Percentiles rank a stretch among this genome's conserved stretches.
These are phyloP conservation scores for Ooceraea biroi DNA, from an alignment of 1,140 invertebrate species.

Conservation along the genomic window DNA sequence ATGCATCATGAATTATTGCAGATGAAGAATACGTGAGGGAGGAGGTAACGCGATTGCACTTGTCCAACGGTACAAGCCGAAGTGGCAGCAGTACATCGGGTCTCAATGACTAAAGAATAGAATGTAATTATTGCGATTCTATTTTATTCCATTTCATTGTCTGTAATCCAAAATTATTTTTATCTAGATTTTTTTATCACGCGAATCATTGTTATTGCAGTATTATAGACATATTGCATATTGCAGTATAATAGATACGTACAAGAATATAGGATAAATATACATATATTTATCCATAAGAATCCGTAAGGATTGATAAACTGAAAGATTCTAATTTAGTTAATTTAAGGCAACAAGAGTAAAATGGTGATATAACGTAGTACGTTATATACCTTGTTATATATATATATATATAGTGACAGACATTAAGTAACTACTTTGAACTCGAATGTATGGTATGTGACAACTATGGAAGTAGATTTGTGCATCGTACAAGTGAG, in stretches of 20 bases:
- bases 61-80: slow-evolving; percentile 42
- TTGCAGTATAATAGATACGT: too few species aligned
- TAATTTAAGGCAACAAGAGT: too few species aligned
- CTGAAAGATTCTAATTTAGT: too few species aligned
- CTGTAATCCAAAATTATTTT: background rate
- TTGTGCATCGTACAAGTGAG: background rate
- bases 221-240: too few species aligned
- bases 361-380: too few species aligned
- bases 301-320: too few species aligned
- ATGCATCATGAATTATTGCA: slow-evolving; percentile 27
- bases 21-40: slow-evolving; percentile 48
- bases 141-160: slow-evolving; percentile 25
- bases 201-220: too few species aligned
- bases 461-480: background rate
- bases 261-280: too few species aligned
- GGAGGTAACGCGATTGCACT: slow-evolving; percentile 18
- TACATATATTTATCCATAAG: too few species aligned
- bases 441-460: background rate
- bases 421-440: background rate
- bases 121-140: slow-evolving; percentile 10
- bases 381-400: too few species aligned
- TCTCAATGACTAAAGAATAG: slow-evolving; percentile 40
- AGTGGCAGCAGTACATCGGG: slow-evolving; percentile 60
- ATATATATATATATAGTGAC: too few species aligned
- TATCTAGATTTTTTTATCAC: background rate